phyloP scores from a whole-genome alignment of 2,113 vertebrate genomes.

The Ciconia boyciana region DNA sequence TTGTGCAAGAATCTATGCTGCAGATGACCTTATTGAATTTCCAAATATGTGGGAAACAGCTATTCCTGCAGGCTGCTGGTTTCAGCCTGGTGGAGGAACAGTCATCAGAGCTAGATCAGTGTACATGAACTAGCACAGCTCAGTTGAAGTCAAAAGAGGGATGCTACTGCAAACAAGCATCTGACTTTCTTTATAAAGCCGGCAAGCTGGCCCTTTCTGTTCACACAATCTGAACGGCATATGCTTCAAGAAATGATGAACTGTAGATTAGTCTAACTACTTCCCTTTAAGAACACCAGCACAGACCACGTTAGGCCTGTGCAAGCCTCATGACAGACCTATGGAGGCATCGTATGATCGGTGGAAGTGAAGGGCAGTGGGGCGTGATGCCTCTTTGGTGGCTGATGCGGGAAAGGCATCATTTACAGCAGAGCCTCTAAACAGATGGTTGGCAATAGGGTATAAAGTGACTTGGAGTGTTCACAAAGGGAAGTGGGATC shows the following conservation, averaged over 20 bases:
- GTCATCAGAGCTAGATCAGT: background rate
- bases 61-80: background rate
- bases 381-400: background rate
- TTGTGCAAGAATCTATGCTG: background rate
- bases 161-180: background rate
- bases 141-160: background rate
- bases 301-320: background rate
- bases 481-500: conserved; percentile 24
- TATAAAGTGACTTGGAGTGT: background rate
- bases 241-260: background rate
- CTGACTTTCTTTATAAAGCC: background rate
- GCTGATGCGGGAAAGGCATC: background rate
- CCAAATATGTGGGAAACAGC: background rate
- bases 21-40: background rate
- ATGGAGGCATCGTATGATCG: fast-evolving
- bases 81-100: background rate
- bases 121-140: background rate
- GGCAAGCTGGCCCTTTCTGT: background rate
- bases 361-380: background rate
- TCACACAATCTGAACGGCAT: background rate
- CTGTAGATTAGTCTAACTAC: background rate
- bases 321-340: background rate
- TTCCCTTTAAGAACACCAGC: background rate
- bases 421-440: background rate
- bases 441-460: background rate